Percentiles rank a stretch among this genome's conserved stretches.
phyloP scores from a whole-genome alignment of 2,888 invertebrate species.

The Slavum lentiscoides region DNA sequence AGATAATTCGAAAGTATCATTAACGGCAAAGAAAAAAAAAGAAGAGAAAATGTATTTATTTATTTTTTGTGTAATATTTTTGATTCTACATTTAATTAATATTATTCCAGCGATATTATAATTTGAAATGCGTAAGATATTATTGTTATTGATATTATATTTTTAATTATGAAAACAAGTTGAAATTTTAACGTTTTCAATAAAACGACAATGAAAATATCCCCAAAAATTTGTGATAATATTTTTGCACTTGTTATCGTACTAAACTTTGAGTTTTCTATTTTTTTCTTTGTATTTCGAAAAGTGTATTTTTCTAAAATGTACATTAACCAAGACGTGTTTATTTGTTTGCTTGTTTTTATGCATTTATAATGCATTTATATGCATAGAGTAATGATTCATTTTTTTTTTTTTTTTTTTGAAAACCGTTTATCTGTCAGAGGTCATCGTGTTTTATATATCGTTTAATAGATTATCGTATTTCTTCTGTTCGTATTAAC shows the following conservation, averaged over 20 bases:
- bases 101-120: constrained; percentile 33
- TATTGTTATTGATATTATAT: constrained; percentile 46
- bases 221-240: constrained; percentile 48
- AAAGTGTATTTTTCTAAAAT: constrained; percentile 14
- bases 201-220: not conserved
- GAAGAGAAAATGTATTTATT: constrained; percentile 42
- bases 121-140: constrained; percentile 6
- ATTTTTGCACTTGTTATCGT: constrained; percentile 49
- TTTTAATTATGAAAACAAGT: constrained; percentile 20
- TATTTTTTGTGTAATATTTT: constrained; percentile 29
- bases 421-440: not conserved
- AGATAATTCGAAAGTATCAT: constrained; percentile 39
- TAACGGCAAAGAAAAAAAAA: constrained; percentile 22
- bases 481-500: constrained; percentile 1
- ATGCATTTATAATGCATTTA: not conserved
- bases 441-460: too few relatives aligned
- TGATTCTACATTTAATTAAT: constrained; percentile 15
- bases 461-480: constrained; percentile 15
- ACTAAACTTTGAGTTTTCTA: constrained; percentile 35
- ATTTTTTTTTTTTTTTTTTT: not conserved
- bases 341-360: constrained; percentile 30
- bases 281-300: constrained; percentile 38
- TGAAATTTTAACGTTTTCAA: constrained; percentile 17
- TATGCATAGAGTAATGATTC: constrained; percentile 5
- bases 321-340: constrained; percentile 18